Conservation (phyloP, 2,797 vertebrate species). For the Lepidocolaptes lacrymiger region DNA sequence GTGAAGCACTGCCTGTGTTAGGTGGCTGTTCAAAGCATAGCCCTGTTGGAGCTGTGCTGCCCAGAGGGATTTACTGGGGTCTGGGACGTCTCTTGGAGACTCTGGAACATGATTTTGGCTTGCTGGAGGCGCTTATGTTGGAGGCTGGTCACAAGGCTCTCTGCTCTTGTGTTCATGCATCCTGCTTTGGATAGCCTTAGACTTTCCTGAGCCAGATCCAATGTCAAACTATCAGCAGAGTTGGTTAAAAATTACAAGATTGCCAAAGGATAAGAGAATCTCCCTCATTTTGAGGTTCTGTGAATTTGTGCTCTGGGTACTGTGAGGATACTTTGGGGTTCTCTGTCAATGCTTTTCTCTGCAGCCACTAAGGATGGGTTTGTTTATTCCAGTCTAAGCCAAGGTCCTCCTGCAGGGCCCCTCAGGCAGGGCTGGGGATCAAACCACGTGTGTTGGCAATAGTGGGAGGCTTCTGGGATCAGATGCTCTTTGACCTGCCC, state of each 20-base stretch:
- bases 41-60: not conserved
- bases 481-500: not conserved
- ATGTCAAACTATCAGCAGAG: not conserved
- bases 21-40: not conserved
- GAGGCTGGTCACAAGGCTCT: not conserved
- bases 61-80: not conserved
- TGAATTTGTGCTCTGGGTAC: not conserved
- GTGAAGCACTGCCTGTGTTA: not conserved
- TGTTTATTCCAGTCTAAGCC: not conserved
- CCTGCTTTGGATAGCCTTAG: not conserved
- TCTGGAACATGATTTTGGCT: not conserved
- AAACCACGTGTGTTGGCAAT: not conserved
- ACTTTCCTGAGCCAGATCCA: not conserved
- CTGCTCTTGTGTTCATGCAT: not conserved
- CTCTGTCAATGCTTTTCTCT: not conserved
- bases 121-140: not conserved
- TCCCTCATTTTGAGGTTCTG: not conserved
- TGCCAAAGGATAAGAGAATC: not conserved
- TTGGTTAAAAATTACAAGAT: not conserved
- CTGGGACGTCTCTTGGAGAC: not conserved
- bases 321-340: not conserved
- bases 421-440: not conserved
- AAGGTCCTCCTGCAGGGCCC: not conserved
- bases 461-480: not conserved
- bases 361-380: accelerated